Evolutionary conservation across 2,797 vertebrate genomes (phyloP), one percentile per base, ranked within the genome.

Genomic region (Hipposideros larvatus): DNA sequence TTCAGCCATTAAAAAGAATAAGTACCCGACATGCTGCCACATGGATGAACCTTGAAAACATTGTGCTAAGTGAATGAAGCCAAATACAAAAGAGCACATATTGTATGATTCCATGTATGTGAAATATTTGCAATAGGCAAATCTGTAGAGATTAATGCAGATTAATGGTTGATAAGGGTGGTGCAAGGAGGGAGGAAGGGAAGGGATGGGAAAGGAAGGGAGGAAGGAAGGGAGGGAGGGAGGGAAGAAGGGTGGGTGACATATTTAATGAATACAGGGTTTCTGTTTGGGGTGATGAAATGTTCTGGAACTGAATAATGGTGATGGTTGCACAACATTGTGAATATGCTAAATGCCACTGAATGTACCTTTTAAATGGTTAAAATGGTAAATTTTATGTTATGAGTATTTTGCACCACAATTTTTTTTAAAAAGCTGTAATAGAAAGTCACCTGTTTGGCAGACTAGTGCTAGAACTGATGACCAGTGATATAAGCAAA

Each of bases 111-210:
- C 65, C 77, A 48, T 71, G 22, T 48, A 71, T 82, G 28, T 91
- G n/a, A 82, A 82, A 31, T 91, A 82, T 37, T 61, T 68, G 55
- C 24, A 61, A 91, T 37, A 82, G 84, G 84, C 34, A 87, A n/a
- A 80, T 73, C 34, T 55, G 28, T 8, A 34, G 55, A 87, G 75
- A 43, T 63, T 53, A 63, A 18, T 93, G 46, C 57, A 80, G 57
- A 51, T 28, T 73, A 63, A 73, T 43, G 43, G 43, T 87, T 55
- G 55, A 41, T 28, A 34, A 53, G 28, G 57, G 16, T 22, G 16
- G 48, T 37, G 37, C 37, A 37, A 13, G 14, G 4, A 51, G 48
- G 48, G 48, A 51, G 48, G 48, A 15, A 51, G 48, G 48, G 46
- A 48, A 48, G 43, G 10, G 46, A 43, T 5, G 43, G 43, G 43